A percentile compares a stretch with the other conserved stretches of the same genome.
Conservation (phyloP, 2,113 vertebrate species). For the Pimephales promelas region DNA sequence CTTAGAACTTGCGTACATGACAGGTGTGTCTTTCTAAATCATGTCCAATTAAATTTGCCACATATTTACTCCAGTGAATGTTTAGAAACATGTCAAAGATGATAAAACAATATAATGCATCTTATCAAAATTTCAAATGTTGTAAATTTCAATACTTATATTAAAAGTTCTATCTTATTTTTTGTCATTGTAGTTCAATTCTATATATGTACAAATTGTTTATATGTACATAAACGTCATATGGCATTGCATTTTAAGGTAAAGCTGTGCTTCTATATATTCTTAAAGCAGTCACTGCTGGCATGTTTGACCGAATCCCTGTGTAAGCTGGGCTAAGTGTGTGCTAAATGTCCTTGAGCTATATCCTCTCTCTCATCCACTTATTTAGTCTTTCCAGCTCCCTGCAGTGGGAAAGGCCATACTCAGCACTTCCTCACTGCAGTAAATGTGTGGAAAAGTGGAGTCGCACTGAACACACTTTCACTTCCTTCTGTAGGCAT, state of each 20-base stretch:
- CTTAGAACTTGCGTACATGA: no score
- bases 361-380: slow-evolving; percentile 38
- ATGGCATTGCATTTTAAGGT: not conserved
- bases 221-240: not conserved
- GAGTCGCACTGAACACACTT: slow-evolving; percentile 67
- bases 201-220: no score
- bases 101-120: no score
- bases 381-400: slow-evolving; percentile 58
- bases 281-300: not conserved
- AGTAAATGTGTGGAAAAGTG: slow-evolving; percentile 65
- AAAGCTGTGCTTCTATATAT: not conserved
- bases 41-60: no score
- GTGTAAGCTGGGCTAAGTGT: not conserved
- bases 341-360: slow-evolving; percentile 37
- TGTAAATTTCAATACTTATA: no score
- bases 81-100: no score
- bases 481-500: slow-evolving; percentile 63
- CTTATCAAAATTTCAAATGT: no score
- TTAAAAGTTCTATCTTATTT: no score
- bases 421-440: slow-evolving; percentile 81
- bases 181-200: no score
- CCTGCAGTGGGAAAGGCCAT: slow-evolving; percentile 56
- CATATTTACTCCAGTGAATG: no score
- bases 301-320: not conserved
- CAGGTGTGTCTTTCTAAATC: no score